Conservation (phyloP, 2,888 invertebrate species). For the Teinopalpus imperialis region DNA sequence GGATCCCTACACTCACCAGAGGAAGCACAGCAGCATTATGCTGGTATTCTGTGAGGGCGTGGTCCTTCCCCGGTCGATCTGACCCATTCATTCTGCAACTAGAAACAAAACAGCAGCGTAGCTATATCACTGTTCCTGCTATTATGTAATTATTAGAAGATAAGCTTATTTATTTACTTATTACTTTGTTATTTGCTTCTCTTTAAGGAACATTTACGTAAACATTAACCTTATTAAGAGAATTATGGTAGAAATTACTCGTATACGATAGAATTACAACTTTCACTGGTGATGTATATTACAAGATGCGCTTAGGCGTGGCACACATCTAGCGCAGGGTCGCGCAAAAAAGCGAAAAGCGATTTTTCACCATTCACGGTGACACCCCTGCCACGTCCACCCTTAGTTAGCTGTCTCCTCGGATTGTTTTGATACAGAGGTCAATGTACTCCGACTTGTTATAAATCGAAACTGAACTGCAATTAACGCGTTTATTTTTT, state of each 20-base stretch:
- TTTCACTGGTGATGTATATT: neutral
- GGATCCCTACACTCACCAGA: too few relatives aligned
- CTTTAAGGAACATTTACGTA: constrained; percentile 1
- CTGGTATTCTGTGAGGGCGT: too few relatives aligned
- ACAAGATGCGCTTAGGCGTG: constrained; percentile 17
- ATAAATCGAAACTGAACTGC: too few relatives aligned
- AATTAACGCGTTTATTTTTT: too few relatives aligned
- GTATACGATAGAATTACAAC: neutral
- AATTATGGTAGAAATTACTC: constrained; percentile 16
- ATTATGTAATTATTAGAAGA: too few relatives aligned
- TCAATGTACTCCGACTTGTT: constrained; percentile 6
- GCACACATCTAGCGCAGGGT: constrained; percentile 12
- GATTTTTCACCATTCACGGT: constrained; percentile 16
- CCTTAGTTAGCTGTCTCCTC: constrained; percentile 7
- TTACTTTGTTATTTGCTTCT: too few relatives aligned
- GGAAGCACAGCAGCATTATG: too few relatives aligned
- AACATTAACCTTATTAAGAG: constrained; percentile 14
- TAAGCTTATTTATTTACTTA: too few relatives aligned
- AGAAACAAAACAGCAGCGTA: too few relatives aligned
- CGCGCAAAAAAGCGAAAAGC: constrained; percentile 15
- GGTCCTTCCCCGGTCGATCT: too few relatives aligned
- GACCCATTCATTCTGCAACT: too few relatives aligned
- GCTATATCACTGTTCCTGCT: too few relatives aligned
- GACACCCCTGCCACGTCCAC: constrained; percentile 13
- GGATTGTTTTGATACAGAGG: constrained; percentile 19